phyloP scores from a whole-genome alignment of 1,140 invertebrate genomes.

The Coenobita brevimanus region DNA sequence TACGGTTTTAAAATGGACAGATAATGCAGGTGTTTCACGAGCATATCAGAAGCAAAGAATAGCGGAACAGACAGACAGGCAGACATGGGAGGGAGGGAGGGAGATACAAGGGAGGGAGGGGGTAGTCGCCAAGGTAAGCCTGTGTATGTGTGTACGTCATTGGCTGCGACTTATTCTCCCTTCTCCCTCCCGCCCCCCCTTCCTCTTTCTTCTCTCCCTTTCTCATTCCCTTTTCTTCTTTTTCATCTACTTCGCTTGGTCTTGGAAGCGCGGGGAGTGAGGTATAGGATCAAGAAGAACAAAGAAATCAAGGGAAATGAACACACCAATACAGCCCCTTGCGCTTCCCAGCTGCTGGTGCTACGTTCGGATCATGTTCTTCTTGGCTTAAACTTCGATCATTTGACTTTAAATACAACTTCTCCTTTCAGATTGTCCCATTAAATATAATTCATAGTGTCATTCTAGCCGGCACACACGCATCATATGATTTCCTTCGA shows the following conservation, averaged over 20 bases:
- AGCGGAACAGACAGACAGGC: no score
- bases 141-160: no score
- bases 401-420: neutral
- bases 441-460: no score
- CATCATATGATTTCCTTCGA: no score
- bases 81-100: no score
- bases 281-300: neutral
- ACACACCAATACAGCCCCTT: slow-evolving; percentile 18
- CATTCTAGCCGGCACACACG: no score
- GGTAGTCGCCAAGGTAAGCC: no score
- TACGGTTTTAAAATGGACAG: no score
- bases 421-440: no score
- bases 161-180: neutral
- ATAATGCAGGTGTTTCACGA: no score
- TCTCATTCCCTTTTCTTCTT: neutral
- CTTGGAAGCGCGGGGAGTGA: neutral
- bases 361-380: neutral
- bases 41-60: no score
- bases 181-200: neutral
- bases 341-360: slow-evolving; percentile 19
- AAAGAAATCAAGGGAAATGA: slow-evolving; percentile 16
- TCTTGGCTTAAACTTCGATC: neutral
- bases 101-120: no score
- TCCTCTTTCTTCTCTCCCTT: neutral
- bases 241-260: neutral